Base-by-base conservation (phyloP, 1,140 invertebrate species). In the Teleopsis dalmanni region DNA sequence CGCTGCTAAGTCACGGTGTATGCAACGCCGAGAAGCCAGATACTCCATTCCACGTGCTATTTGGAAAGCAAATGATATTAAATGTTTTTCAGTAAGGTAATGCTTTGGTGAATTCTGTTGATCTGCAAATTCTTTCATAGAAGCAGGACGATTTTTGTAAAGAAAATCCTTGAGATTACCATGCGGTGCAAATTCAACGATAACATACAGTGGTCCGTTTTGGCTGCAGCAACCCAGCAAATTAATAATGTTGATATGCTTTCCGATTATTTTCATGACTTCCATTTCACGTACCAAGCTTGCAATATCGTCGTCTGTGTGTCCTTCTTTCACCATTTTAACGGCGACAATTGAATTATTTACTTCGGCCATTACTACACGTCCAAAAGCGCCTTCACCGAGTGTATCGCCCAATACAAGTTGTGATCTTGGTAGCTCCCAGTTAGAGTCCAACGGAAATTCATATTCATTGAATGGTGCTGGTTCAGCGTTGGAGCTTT, bases 301-400 rank as follows among this genome's bases (percentile, higher is more conserved):
- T 76, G 91, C 89, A 81, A 99, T 87, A 65, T 99, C 95, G n/a
- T 88, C 81, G 62, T 98, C 95, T 0, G 89, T 95, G 63, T 98
- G 93, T n/a, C 90, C 89, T 70, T 96, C 92, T 83, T 98, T 99
- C n/a, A 99, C 78, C 88, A 97, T 98, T 75, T 99, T 99, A 0
- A 99, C 94, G n/a, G 96, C 96, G 0, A 98, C 95, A 4, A 89
- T 83, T n/a, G 79, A 80, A 54, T 85, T 85, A 29, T 84, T 69
- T 0, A 85, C 87, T 60, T 93, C 87, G 0, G 85, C 95, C 64
- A 87, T 84, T 7, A 94, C 81, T 0, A 97, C 94, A 57, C 92
- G 87, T 0, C 94, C 95, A 69, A 97, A 98, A 7, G 93, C 93
- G 7, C 95, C 94, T 65, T 97, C 91, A 0, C 95, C 95, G 0